Conservation (phyloP, 1,140 invertebrate species). For the Adelges cooleyi region DNA sequence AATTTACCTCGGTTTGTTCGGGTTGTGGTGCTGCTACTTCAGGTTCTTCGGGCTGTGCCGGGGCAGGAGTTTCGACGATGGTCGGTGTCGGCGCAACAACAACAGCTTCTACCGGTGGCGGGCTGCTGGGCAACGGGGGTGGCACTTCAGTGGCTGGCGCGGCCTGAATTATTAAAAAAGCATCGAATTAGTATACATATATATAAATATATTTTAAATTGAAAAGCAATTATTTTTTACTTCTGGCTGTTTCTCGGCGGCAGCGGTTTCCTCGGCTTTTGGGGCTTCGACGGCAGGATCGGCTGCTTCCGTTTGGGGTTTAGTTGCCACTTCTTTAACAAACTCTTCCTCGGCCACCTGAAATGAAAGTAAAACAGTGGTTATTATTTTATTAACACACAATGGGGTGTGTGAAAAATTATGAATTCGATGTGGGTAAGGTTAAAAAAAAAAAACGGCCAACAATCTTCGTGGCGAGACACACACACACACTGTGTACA, state of each 20-base stretch:
- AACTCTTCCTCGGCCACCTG: constrained; percentile 16
- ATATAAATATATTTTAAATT: too few relatives aligned
- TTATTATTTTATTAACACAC: too few relatives aligned
- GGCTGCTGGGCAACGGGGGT: constrained; percentile 4
- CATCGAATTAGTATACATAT: too few relatives aligned
- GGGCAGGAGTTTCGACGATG: constrained; percentile 10
- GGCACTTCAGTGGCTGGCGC: neutral
- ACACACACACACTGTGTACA: too few relatives aligned
- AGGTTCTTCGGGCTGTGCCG: neutral
- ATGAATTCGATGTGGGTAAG: neutral
- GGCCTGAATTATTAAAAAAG: neutral
- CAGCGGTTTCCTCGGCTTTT: neutral
- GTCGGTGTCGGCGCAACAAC: neutral
- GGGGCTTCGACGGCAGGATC: constrained; percentile 5
- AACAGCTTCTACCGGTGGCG: constrained; percentile 13
- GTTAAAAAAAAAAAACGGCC: neutral
- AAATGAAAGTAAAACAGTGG: neutral
- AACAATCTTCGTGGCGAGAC: neutral
- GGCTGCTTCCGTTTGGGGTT: neutral
- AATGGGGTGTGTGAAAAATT: too few relatives aligned
- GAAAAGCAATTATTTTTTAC: too few relatives aligned
- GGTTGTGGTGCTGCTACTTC: neutral
- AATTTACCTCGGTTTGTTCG: neutral
- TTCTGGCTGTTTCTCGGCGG: neutral
- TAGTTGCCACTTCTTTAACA: neutral